Base-by-base conservation (phyloP, 2,888 invertebrate genomes). In the Sepioteuthis lessoniana region DNA sequence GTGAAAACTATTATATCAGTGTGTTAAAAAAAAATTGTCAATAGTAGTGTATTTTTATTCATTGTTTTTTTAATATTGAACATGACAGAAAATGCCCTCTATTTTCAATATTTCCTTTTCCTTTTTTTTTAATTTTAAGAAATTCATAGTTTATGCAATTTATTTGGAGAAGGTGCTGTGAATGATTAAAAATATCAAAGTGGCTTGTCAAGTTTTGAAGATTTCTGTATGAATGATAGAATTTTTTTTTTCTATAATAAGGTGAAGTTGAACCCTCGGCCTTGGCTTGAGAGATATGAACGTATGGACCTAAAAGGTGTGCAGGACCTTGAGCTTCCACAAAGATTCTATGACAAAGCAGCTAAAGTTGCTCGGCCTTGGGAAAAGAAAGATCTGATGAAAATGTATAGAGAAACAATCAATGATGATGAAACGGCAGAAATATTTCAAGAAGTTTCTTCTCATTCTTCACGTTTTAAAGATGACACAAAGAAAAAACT, bases 211-310 rank as follows among this genome's bases (percentile, higher is more conserved):
- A 42, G 42, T 42, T 42, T 42, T 42, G 42, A 42, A 42, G 42
- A 42, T 42, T 42, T 42, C 42, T 42, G 4, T 7, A 42, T 5
- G 7, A 42, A 42, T 42, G 42, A 42, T 42, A 7, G 7, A 90
- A 55, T 93, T 91, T 50, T 47, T 94, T 90, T 95, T 95, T 16
- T 94, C n/a, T n/a, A n/a, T 60, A 60, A 35, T n/a, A 76, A 98
- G 98, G 97, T 98, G 0, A 97, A 97, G 95, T 96, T 98, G 94
- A 97, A 97, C 94, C 97, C 97, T 13, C 98, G 98, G 93, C 99
- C 99, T 0, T 99, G 99, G 99, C 97, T 98, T n/a, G 98, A 98
- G 96, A 98, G 98, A 95, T 99, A 99, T 99, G 99, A 97, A 94
- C 94, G 96, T 35, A 90, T 94, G 90, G 94, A 96, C 90, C 94